Evolutionary conservation across 2,113 vertebrate genomes (phyloP), one percentile per base, ranked within the genome.

Genomic region (Nothocercus nigrocapillus): DNA sequence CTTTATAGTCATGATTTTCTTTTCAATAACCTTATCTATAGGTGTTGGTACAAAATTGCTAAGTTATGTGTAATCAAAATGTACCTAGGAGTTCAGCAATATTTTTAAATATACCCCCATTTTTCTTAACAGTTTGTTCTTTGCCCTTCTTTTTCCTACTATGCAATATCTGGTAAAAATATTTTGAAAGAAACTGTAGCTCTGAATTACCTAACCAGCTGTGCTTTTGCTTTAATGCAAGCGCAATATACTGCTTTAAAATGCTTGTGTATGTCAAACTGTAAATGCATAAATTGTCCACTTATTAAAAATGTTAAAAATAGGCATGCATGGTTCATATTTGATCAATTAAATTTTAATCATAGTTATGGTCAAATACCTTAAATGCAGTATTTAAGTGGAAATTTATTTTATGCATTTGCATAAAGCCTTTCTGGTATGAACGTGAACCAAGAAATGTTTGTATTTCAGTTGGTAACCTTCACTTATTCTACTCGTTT

Each of bases 401-500:
- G 25, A 75, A 75, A 40, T 72, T 88, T 80, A 62, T 89, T 94
- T 94, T 67, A 30, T 18, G 87, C 36, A 18, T 73, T 90, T 59
- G 56, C 4, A 18, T 63, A 76, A 91, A 85, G 6, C 38, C 64
- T 88, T 78, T 90, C 25, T 16, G 68, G 69, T 75, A 78, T 58
- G 42, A 92, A 70, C 1, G 0, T 3, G 7, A 11, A 2, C 45
- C 66, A 40, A 73, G 56, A 88, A 95, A 61, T 81, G 16, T 81
- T 94, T 88, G 3, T 85, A 19, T 84, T 91, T 92, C 28, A 13
- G 5, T 42, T 70, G 51, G 34, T 85, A 93, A 93, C 36, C 17
- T 88, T 32, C 64, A 85, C 85, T 56, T 82, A 81, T 27, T 86
- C 80, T 84, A 22, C 34, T 75, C 82, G 44, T n/a, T 82, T 96